Percentiles rank a stretch among this genome's conserved stretches.
These are phyloP conservation scores for Bembecia ichneumoniformis DNA, from an alignment of 2,888 invertebrate species.

Conservation along the genomic window DNA sequence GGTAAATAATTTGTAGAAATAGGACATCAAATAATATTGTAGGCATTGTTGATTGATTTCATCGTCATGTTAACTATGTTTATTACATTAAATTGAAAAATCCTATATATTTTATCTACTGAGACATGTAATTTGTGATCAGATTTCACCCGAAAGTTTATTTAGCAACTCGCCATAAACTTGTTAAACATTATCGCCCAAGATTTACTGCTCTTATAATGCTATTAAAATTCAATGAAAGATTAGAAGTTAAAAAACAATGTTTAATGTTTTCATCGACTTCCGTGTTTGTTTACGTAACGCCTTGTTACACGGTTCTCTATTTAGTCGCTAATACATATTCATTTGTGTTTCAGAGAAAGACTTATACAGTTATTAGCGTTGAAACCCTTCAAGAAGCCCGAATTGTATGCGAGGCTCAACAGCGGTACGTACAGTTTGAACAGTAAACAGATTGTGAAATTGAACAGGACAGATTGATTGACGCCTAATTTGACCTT, in stretches of 20 bases:
- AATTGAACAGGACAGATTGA: background rate
- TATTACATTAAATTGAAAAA: too few species aligned
- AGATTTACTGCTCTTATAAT: too few species aligned
- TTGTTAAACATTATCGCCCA: too few species aligned
- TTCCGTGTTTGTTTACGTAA: background rate
- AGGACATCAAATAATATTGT: too few species aligned
- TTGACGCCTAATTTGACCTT: conserved; percentile 24
- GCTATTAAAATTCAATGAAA: too few species aligned
- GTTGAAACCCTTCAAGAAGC: conserved; percentile 93
- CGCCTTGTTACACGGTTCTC: background rate
- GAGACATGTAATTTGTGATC: too few species aligned
- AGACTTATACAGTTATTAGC: conserved; percentile 95
- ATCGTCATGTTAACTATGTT: too few species aligned
- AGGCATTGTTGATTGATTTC: too few species aligned
- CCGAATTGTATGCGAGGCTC: conserved; percentile 87
- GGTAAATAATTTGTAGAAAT: too few species aligned
- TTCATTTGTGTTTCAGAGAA: conserved; percentile 78
- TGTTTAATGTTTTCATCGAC: background rate
- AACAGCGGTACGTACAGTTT: conserved; percentile 77
- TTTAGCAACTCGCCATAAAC: too few species aligned
- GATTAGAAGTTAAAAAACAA: background rate
- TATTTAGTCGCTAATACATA: background rate
- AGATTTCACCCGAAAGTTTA: too few species aligned
- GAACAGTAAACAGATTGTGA: background rate
- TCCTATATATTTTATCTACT: too few species aligned